Base-by-base conservation (phyloP, 2,888 invertebrate genomes). In the Pecten maximus region DNA sequence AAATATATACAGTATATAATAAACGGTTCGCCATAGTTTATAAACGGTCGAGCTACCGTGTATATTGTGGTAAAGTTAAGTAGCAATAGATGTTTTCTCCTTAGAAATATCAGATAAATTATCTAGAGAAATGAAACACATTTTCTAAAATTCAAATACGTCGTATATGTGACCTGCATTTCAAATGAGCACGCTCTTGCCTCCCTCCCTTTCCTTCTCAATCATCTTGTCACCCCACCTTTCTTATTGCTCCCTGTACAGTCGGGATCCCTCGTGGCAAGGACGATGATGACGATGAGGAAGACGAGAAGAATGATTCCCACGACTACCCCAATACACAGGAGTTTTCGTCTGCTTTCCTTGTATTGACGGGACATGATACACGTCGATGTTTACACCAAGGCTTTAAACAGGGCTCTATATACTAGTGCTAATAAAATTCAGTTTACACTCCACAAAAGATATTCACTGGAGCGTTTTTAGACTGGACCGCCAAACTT, bases 231-330 rank as follows among this genome's bases (percentile, higher is more conserved):
- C 6, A 54, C 19, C 54, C 23, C 54, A 54, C 54, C 54, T 54
- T 54, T 54, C 54, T 54, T n/a, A 0, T 54, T 19, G 23, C 23
- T 54, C 23, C 2, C 89, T 60, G 74, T 44, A 28, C 91, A 91
- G 35, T 74, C 89, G 19, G 87, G n/a, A 12, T 50, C 35, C 87
- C 88, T 92, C 8, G 91, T 87, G n/a, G 92, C 92, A 40, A 93
- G 90, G 54, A 91, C 91, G 35, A 93, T 92, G 39, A 92, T 87
- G 16, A 93, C 90, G 44, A 88, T 87, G 19, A 92, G 19, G 16
- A 92, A 50, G 40, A 87, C 90, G 86, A 92, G 50, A 40, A 91
- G 89, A 16, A 92, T 88, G 6, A 93, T 35, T 6, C 86, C 89
- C 12, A 92, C 86, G 87, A 90, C 88, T 88, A 48, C 50, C 0